Conservation (phyloP, 2,888 invertebrate species). For the Stegophylla sp. region DNA sequence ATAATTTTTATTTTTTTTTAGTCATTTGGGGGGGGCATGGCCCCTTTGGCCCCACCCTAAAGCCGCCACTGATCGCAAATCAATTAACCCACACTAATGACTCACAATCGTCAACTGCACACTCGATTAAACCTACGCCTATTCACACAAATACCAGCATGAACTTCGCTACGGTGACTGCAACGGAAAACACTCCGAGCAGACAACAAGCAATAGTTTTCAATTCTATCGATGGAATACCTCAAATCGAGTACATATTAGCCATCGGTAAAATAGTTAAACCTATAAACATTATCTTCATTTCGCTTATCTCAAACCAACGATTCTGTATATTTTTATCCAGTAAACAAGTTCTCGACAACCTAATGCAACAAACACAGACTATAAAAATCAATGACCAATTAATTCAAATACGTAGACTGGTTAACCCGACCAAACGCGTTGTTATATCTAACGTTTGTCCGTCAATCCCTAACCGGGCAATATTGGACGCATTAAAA, state of each 20-base stretch:
- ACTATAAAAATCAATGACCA: background rate
- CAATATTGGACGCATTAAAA: slow-evolving; percentile 16
- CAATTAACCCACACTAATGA: slow-evolving; percentile 10
- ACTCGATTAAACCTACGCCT: too few species aligned
- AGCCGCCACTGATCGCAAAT: too few species aligned
- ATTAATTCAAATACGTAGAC: too few species aligned
- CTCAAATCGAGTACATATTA: background rate
- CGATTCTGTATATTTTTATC: slow-evolving; percentile 6
- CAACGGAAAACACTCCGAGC: too few species aligned
- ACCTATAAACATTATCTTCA: background rate
- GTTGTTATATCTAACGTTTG: slow-evolving; percentile 13
- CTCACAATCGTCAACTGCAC: background rate
- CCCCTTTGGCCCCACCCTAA: too few species aligned
- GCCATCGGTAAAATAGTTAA: slow-evolving; percentile 2
- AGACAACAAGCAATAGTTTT: too few species aligned
- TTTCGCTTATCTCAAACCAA: background rate
- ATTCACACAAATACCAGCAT: too few species aligned
- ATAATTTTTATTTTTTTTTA: too few species aligned
- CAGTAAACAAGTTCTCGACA: slow-evolving; percentile 1
- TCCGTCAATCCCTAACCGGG: slow-evolving; percentile 5
- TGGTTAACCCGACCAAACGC: background rate
- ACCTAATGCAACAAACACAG: background rate
- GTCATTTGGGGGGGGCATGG: too few species aligned
- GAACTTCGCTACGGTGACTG: too few species aligned
- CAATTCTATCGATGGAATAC: background rate